Evolutionary conservation across 2,113 vertebrate genomes (phyloP).

Genomic region (Romanogobio albipinnatus): DNA sequence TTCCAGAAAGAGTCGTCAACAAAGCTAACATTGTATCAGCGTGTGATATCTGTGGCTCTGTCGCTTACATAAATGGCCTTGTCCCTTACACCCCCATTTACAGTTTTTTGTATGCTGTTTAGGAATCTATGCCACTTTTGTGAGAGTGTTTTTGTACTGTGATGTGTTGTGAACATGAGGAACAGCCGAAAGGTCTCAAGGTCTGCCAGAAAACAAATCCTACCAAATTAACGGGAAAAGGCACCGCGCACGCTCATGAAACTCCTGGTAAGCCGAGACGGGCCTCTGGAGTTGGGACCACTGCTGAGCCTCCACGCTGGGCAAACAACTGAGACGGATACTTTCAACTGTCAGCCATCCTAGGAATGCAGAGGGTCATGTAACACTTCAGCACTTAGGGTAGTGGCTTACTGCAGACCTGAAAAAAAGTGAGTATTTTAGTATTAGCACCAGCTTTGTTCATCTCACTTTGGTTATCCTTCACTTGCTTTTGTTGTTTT

Average conservation of each 20-base stretch:
- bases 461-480: not conserved
- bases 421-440: constrained; percentile 41
- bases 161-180: not conserved
- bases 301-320: not conserved
- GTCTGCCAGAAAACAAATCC: not conserved
- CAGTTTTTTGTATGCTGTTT: constrained; percentile 7
- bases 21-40: constrained; percentile 48
- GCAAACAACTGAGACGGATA: constrained; percentile 19
- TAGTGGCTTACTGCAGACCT: constrained; percentile 16
- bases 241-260: not conserved
- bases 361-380: constrained; percentile 49
- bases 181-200: constrained; percentile 4
- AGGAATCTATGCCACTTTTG: constrained; percentile 24
- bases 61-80: constrained; percentile 20
- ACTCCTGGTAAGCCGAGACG: not conserved
- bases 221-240: not conserved
- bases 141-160: constrained; percentile 13
- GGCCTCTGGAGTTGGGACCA: not conserved
- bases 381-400: constrained; percentile 14
- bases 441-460: constrained; percentile 12
- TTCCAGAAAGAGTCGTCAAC: constrained; percentile 35
- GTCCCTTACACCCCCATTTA: not conserved
- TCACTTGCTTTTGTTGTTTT: too few relatives aligned
- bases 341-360: constrained; percentile 29
- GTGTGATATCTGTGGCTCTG: constrained; percentile 27